Conservation (phyloP, 2,113 vertebrate genomes). For the Oreochromis spilurus region DNA sequence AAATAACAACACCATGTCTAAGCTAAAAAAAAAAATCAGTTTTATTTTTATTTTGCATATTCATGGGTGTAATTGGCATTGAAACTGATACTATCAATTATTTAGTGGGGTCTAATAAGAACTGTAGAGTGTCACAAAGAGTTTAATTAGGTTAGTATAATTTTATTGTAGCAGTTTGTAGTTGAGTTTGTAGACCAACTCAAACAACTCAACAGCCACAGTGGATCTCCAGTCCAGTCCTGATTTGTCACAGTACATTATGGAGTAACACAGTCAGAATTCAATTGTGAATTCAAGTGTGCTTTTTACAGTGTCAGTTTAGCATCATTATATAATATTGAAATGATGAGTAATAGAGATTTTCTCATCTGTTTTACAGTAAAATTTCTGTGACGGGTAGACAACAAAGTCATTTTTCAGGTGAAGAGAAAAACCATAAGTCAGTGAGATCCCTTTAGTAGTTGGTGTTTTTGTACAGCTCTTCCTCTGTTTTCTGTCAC, state of each 20-base stretch:
- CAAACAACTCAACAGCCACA: background rate
- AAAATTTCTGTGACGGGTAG: fast-evolving
- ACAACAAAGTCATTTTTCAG: background rate
- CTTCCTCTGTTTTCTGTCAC: background rate
- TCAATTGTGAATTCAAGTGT: background rate
- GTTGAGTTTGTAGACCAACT: background rate
- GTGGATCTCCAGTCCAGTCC: background rate
- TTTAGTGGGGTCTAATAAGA: background rate
- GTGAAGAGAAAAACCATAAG: background rate
- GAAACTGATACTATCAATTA: background rate
- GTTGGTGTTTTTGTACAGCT: background rate
- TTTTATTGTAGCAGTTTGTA: background rate
- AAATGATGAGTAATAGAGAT: background rate
- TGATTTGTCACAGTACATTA: background rate
- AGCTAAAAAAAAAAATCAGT: background rate
- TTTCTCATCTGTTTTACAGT: background rate
- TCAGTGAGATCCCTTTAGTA: background rate
- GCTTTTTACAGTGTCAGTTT: background rate
- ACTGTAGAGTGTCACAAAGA: background rate
- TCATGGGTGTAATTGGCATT: background rate
- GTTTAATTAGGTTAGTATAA: background rate
- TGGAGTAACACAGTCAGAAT: fast-evolving
- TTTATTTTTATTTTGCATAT: fast-evolving
- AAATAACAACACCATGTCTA: background rate
- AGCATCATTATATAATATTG: background rate